A percentile compares a stretch with the other conserved stretches of the same genome.
These are phyloP conservation scores for Acanthis flammea DNA, from an alignment of 2,797 vertebrate species.

Conservation along the genomic window DNA sequence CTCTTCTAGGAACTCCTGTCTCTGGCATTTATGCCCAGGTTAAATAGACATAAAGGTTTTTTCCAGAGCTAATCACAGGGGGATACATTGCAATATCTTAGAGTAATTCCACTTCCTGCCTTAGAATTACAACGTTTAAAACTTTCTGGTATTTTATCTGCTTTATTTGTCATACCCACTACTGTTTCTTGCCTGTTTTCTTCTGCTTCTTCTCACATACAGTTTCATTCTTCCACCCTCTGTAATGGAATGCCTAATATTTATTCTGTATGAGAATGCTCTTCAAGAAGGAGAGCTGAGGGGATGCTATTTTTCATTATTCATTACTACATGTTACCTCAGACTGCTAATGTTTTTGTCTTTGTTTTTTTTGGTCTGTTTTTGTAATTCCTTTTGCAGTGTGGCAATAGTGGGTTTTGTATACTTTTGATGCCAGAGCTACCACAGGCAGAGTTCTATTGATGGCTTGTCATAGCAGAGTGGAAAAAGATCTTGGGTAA, in stretches of 20 bases:
- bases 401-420: not conserved
- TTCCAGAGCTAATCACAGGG: not conserved
- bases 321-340: not conserved
- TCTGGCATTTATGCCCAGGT: not conserved
- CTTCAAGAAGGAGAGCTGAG: not conserved
- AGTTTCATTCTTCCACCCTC: not conserved
- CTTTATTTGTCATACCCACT: not conserved
- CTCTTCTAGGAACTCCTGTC: not conserved
- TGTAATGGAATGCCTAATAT: not conserved
- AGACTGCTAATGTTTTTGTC: not conserved
- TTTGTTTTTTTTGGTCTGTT: not conserved
- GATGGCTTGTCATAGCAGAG: not conserved
- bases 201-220: not conserved
- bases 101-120: not conserved
- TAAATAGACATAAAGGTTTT: not conserved
- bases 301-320: not conserved
- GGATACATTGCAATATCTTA: not conserved
- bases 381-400: not conserved
- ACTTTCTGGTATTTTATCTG: not conserved
- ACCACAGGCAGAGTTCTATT: not conserved
- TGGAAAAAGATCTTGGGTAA: not conserved
- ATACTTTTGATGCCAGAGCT: not conserved
- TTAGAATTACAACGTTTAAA: not conserved
- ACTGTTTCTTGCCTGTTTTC: not conserved
- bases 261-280: not conserved